phyloP scores from a whole-genome alignment of 2,888 invertebrate species.

The Saturnia japonica region DNA sequence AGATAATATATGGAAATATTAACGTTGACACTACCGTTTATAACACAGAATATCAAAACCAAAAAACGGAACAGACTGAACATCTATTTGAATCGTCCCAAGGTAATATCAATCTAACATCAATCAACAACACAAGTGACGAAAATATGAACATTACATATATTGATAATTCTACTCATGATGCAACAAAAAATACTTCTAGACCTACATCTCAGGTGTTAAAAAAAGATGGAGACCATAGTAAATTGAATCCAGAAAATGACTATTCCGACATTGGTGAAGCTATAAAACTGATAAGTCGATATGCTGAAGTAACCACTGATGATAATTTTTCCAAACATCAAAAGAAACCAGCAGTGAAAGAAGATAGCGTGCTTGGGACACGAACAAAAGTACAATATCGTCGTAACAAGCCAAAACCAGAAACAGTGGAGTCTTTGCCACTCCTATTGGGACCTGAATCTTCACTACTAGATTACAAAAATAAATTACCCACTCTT shows the following conservation, averaged over 20 bases:
- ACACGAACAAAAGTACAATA: constrained; percentile 75
- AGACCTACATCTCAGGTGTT: constrained; percentile 39
- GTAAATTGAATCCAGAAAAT: constrained; percentile 72
- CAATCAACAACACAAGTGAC: constrained; percentile 29
- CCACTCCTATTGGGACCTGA: constrained; percentile 36
- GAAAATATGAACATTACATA: constrained; percentile 6
- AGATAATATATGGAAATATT: constrained; percentile 71
- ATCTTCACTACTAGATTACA: constrained; percentile 26
- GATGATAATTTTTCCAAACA: constrained; percentile 74
- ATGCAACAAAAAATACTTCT: constrained; percentile 19
- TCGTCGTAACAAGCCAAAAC: constrained; percentile 66
- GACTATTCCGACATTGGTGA: constrained; percentile 77
- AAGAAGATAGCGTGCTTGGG: constrained; percentile 67
- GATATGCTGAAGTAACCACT: constrained; percentile 76
- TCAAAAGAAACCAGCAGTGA: constrained; percentile 54
- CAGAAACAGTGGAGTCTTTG: constrained; percentile 40
- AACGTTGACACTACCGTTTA: constrained; percentile 69
- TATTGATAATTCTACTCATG: constrained; percentile 18
- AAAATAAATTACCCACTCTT: constrained; percentile 34
- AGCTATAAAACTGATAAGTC: constrained; percentile 75
- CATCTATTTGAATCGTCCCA: constrained; percentile 32
- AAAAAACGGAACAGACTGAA: constrained; percentile 34
- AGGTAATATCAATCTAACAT: constrained; percentile 35
- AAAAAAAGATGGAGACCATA: constrained; percentile 57
- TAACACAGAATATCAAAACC: constrained; percentile 48